Evolutionary conservation across 2,888 invertebrate genomes (phyloP), one percentile per base, ranked within the genome.

Genomic region (Gastracanthus pulcherrimus): DNA sequence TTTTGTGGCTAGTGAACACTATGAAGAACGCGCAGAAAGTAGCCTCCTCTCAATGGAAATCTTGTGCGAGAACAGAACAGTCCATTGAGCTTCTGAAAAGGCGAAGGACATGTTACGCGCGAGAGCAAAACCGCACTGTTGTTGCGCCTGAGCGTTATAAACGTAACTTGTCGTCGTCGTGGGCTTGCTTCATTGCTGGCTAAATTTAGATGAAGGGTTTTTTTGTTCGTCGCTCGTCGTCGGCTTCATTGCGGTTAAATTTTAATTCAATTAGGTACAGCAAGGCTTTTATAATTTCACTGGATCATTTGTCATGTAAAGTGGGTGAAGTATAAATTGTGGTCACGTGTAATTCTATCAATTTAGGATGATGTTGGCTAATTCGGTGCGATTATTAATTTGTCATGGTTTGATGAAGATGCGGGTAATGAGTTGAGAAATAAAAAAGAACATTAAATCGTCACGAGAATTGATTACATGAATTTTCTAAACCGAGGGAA

Each of bases 231-330:
- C 74, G 41, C 45, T 23, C 38, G 23, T 38, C n/a, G 51, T 48
- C n/a, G n/a, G n/a, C n/a, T n/a, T n/a, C n/a, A n/a, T 64, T 75
- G 75, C 38, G 75, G 66, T 66, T 66, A 48, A 34, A 45, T 62
- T 62, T 58, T 62, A 64, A 74, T 74, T 74, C 45, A 48, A 64
- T 74, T 74, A 64, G 62, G 9, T 23, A 26, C 38, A 16, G 36
- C 16, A 41, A 13, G 23, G 16, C 19, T n/a, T 19, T 31, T 11
- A 62, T 34, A 36, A 62, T 62, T 62, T 62, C n/a, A 62, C 62
- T 19, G 34, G 62, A 19, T 34, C 62, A 34, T 71, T 71, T 71
- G 55, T 51, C 55, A 71, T 26, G 70, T 55, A 71, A 55, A 67
- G 70, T 55, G 51, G 55, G 3, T 36, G 38, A n/a, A 16, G 34